Evolutionary conservation across 1,140 invertebrate species (phyloP).

Genomic region (Chymomyza costata): DNA sequence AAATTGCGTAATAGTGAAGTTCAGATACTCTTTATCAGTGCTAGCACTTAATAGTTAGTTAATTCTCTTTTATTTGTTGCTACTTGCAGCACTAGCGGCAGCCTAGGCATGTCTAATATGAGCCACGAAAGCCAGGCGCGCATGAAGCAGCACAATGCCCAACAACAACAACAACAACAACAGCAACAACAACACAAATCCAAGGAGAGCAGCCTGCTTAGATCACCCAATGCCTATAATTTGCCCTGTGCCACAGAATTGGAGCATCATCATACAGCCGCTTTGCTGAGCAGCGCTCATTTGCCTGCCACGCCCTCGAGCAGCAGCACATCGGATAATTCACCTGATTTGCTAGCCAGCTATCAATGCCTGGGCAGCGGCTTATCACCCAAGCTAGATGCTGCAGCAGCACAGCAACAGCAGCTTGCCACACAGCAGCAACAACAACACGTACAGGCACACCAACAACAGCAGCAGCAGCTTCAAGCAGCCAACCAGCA

Average conservation of each 20-base stretch:
- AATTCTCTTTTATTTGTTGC: conserved; percentile 11
- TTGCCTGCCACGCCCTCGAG: conserved; percentile 51
- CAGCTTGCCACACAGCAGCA: conserved; percentile 34
- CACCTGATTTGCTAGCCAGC: conserved; percentile 47
- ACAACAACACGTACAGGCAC: conserved; percentile 40
- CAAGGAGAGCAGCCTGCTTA: conserved; percentile 36
- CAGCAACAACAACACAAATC: conserved; percentile 51
- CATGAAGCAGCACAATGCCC: conserved; percentile 66
- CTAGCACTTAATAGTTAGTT: conserved; percentile 1
- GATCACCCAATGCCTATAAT: conserved; percentile 25
- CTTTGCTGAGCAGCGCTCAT: conserved; percentile 18
- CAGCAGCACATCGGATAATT: conserved; percentile 61
- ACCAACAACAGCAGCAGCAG: conserved; percentile 30
- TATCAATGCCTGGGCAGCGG: conserved; percentile 16
- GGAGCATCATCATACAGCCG: not conserved
- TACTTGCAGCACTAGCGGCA: conserved; percentile 45
- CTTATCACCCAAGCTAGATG: conserved; percentile 40
- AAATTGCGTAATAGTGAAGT: not conserved
- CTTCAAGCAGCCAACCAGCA: conserved; percentile 34
- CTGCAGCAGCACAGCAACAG: not conserved
- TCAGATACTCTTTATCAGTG: conserved; percentile 13
- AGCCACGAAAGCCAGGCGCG: conserved; percentile 70
- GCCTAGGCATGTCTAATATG: conserved; percentile 64
- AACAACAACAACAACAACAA: conserved; percentile 52
- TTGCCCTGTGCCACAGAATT: conserved; percentile 28